Conservation (phyloP, 92 coral and sea anemone species). For the Paragorgia papillata region DNA sequence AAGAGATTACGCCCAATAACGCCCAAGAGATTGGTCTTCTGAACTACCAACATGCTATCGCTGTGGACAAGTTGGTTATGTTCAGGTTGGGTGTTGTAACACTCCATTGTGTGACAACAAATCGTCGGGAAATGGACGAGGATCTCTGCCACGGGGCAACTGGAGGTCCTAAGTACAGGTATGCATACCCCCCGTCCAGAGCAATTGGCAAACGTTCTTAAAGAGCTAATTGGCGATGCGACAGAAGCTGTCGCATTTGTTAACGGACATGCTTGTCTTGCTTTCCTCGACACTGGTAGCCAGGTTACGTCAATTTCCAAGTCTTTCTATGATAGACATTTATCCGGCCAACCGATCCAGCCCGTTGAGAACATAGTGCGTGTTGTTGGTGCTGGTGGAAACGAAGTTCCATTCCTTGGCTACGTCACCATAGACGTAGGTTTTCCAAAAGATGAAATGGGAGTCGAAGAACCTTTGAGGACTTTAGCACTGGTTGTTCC, state of each 20-base stretch:
- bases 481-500: constrained; percentile 48
- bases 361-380: constrained; percentile 27
- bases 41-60: not conserved
- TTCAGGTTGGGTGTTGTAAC: too few relatives aligned
- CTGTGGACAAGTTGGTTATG: too few relatives aligned
- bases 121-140: constrained; percentile 44
- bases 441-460: not conserved
- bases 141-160: constrained; percentile 36
- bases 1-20: not conserved
- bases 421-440: constrained; percentile 24
- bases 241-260: constrained; percentile 44
- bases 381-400: constrained; percentile 54
- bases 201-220: too few relatives aligned
- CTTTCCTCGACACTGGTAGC: constrained; percentile 59
- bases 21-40: not conserved
- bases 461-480: constrained; percentile 31
- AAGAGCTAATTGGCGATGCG: constrained; percentile 46
- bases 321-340: constrained; percentile 31
- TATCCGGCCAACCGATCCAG: constrained; percentile 25
- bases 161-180: constrained; percentile 32
- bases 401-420: constrained; percentile 52
- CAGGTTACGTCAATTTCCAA: constrained; percentile 49
- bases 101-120: not conserved
- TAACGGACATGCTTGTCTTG: constrained; percentile 39
- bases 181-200: too few relatives aligned